Evolutionary conservation across 2,888 invertebrate genomes (phyloP).

Genomic region (Torymus auratus): DNA sequence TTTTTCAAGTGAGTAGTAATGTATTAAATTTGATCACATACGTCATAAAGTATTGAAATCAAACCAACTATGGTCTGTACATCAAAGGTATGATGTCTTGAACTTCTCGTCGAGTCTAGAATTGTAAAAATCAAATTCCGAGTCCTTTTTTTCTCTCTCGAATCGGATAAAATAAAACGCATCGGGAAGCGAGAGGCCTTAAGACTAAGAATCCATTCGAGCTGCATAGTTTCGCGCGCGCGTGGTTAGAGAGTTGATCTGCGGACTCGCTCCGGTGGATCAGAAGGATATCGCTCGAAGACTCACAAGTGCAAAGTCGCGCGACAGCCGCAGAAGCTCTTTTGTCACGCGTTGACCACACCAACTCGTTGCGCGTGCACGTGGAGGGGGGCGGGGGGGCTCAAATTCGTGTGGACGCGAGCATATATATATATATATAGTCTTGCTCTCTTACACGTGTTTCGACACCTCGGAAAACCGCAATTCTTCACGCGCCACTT

Average conservation of each 20-base stretch:
- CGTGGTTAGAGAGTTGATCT: no score
- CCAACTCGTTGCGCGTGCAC: not conserved
- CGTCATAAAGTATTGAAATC: no score
- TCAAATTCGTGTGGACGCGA: constrained; percentile 21
- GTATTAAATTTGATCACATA: no score
- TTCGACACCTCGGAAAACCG: constrained; percentile 53
- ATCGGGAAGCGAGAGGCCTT: not conserved
- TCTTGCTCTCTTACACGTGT: constrained; percentile 30
- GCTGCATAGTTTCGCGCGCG: not conserved
- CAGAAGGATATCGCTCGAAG: constrained; percentile 57
- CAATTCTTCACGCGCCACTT: constrained; percentile 48
- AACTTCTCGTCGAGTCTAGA: no score
- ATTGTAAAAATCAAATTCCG: not conserved
- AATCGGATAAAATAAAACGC: constrained; percentile 5
- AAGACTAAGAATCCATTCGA: constrained; percentile 19
- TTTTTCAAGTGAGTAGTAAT: no score
- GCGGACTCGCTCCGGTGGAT: not conserved
- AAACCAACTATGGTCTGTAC: no score
- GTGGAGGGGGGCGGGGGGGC: no score
- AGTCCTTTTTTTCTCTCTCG: not conserved
- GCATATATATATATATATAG: not conserved
- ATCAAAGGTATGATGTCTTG: no score
- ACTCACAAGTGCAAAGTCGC: constrained; percentile 60
- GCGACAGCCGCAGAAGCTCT: constrained; percentile 58
- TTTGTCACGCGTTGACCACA: constrained; percentile 45